Base-by-base conservation (phyloP, 2,888 invertebrate species). In the Myopa testacea region DNA sequence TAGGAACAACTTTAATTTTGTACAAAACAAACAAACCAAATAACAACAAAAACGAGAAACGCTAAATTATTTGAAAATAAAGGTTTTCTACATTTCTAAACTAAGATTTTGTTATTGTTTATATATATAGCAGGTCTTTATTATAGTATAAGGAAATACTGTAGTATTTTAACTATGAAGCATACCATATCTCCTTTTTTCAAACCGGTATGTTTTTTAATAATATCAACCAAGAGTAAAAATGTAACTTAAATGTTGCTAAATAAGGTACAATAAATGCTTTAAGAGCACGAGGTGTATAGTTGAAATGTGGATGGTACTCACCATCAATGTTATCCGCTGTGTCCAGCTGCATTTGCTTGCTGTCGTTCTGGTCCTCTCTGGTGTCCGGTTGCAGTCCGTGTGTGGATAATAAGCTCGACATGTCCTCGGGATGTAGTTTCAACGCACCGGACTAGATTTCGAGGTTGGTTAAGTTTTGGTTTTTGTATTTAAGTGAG, bases 271-370 rank as follows among this genome's bases (percentile, higher is more conserved):
- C 62, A 63, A 4, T 63, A 63, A 63, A 63, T 50, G 34, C 34
- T 26, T 63, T 26, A n/a, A 63, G 26, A 12, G 34, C 26, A 38
- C 37, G 65, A 65, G 8, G 8, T 37, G 34, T 5, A 2, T 55
- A 26, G 26, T 16, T 16, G 38, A 38, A 38, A 8, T 50, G 62
- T 38, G 55, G 14, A 26, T 8, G 16, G 81, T 83, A 91, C 94
- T 94, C 90, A 94, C 94, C 94, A 89, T 94, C 94, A 86, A 94
- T 93, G 85, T 93, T 92, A 90, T 94, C 94, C 81, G 93, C 92
- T 86, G 93, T 92, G 89, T 94, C 94, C 65, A 93, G 92, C 82
- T 93, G 93, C 81, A 93, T 90, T 82, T 92, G 89, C 79, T 90
- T 89, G 80, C 85, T 84, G 82, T 90, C 89, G 82, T 88, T 90